Percentiles rank a stretch among this genome's conserved stretches.
Evolutionary conservation across 2,797 vertebrate genomes (phyloP).

Genomic region (Cercopithecus diana): DNA sequence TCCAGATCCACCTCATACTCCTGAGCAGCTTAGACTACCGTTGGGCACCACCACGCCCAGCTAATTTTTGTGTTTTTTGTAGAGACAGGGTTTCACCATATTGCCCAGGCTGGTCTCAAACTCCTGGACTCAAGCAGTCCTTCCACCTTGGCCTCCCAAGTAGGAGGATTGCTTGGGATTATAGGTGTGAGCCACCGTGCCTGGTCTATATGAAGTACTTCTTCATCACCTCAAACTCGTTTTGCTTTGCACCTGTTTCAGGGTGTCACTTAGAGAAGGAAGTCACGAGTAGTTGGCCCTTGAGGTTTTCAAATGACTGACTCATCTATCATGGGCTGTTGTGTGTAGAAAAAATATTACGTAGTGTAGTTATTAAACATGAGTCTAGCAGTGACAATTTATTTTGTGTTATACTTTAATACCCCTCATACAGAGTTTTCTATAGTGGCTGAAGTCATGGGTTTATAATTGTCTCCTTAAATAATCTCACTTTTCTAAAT

Average conservation of each 20-base stretch:
- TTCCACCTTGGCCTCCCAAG: no score
- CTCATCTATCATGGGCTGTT: background rate
- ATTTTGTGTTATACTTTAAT: background rate
- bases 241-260: background rate
- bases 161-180: no score
- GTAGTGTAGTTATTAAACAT: background rate
- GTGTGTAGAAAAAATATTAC: background rate
- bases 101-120: no score
- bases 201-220: background rate
- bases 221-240: background rate
- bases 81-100: no score
- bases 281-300: background rate
- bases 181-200: no score
- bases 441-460: background rate
- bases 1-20: no score
- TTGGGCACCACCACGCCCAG: no score
- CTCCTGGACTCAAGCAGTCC: no score
- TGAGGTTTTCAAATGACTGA: slow-evolving; percentile 24
- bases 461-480: background rate
- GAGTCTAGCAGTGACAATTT: background rate
- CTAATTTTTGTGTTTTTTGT: no score
- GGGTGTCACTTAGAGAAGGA: background rate
- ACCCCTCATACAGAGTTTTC: background rate
- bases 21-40: no score
- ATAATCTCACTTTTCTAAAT: background rate